A percentile compares a stretch with the other conserved stretches of the same genome.
These are phyloP conservation scores for Molossus alvarezi DNA, from an alignment of 2,797 vertebrate genomes.

Conservation along the genomic window DNA sequence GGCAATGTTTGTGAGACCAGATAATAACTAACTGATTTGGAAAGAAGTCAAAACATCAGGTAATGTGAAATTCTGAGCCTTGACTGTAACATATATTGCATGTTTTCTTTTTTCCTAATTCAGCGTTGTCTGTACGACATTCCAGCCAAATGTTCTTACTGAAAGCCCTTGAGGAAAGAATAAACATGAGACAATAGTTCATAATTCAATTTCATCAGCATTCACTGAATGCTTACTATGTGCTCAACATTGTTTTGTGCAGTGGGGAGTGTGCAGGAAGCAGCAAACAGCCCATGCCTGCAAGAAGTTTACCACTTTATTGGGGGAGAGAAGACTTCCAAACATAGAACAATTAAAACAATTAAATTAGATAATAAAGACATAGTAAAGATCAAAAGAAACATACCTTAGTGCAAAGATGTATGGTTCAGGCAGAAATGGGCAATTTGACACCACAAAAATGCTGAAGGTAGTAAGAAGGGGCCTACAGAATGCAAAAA, in stretches of 20 bases:
- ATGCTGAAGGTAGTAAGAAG: conserved; percentile 22
- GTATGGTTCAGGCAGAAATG: not conserved
- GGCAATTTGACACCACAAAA: conserved; percentile 18
- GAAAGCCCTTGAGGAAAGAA: conserved; percentile 82
- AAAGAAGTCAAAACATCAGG: conserved; percentile 82
- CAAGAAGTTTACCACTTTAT: conserved; percentile 51
- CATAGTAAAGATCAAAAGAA: conserved; percentile 47
- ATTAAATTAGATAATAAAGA: conserved; percentile 54
- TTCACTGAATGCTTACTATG: conserved; percentile 70
- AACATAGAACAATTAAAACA: conserved; percentile 35
- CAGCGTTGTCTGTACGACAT: conserved; percentile 77
- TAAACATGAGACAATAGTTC: conserved; percentile 84
- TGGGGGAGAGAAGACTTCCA: not conserved
- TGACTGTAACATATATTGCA: conserved; percentile 76
- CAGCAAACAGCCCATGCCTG: conserved; percentile 33
- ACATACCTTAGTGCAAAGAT: conserved; percentile 18
- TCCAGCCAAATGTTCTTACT: conserved; percentile 83
- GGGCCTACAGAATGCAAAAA: not conserved
- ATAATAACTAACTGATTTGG: conserved; percentile 78
- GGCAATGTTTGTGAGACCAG: conserved; percentile 66
- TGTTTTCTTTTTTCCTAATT: conserved; percentile 79
- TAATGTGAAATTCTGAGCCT: conserved; percentile 75
- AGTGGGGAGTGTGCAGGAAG: conserved; percentile 67
- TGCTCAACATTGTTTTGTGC: conserved; percentile 50
- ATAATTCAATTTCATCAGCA: conserved; percentile 81